Conservation (phyloP, 2,113 vertebrate species). For the Pao palembangensis region DNA sequence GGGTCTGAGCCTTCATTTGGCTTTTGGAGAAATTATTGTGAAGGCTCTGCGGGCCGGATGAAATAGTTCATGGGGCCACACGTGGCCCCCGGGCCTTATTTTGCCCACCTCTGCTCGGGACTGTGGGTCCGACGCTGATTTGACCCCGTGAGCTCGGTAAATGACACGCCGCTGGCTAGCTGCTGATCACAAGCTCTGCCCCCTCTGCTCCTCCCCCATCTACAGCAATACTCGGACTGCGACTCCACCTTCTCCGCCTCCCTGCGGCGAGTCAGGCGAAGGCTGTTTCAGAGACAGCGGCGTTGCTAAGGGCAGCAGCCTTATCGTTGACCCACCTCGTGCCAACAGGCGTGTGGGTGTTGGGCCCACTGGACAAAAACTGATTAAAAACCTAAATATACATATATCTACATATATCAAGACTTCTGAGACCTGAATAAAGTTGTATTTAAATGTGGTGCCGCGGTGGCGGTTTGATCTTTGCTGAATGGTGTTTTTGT, state of each 20-base stretch:
- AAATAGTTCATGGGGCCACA: too few species aligned
- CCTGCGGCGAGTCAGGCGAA: slow-evolving; percentile 15
- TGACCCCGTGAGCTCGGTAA: slow-evolving; percentile 1
- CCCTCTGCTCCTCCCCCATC: slow-evolving; percentile 45
- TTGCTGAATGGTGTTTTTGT: slow-evolving; percentile 47
- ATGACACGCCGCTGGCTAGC: background rate
- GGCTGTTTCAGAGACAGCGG: slow-evolving; percentile 31
- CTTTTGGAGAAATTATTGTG: too few species aligned
- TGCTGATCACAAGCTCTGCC: background rate
- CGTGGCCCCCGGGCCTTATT: too few species aligned
- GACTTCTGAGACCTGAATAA: slow-evolving; percentile 71
- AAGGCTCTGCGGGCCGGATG: too few species aligned
- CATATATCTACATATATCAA: slow-evolving; percentile 55
- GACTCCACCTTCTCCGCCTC: slow-evolving; percentile 42
- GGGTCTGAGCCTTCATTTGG: too few species aligned
- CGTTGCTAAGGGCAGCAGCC: slow-evolving; percentile 47
- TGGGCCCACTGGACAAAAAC: slow-evolving; percentile 63
- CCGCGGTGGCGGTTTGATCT: slow-evolving; percentile 64
- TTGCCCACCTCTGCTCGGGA: too few species aligned
- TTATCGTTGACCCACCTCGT: slow-evolving; percentile 41
- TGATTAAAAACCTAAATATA: slow-evolving; percentile 41
- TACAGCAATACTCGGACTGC: slow-evolving; percentile 68
- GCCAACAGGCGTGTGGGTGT: slow-evolving; percentile 54
- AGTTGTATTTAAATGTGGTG: slow-evolving; percentile 77
- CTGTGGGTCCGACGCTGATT: too few species aligned